phyloP scores from a whole-genome alignment of 2,797 vertebrate genomes.

The Thamnophis elegans region DNA sequence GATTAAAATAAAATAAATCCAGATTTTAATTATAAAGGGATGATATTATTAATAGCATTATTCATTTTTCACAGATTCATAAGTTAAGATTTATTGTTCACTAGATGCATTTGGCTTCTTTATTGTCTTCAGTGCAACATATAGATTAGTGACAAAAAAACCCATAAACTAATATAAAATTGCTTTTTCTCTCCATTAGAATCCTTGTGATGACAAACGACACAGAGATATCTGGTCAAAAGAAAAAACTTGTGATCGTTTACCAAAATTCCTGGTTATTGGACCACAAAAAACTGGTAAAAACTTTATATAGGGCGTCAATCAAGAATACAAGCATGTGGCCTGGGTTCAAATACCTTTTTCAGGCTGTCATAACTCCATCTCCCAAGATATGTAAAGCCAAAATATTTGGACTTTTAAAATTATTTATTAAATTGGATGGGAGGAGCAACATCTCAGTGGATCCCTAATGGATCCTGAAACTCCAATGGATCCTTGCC shows the following conservation, averaged over 20 bases:
- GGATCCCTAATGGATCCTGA: not conserved
- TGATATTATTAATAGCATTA: not conserved
- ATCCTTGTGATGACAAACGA: conserved; percentile 95
- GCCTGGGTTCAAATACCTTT: not conserved
- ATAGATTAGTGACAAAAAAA: not conserved
- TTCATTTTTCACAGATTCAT: not conserved
- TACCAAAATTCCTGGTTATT: conserved; percentile 94
- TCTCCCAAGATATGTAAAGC: not conserved
- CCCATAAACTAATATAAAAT: not conserved
- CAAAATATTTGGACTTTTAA: not conserved
- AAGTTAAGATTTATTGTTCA: not conserved
- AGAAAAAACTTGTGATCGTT: conserved; percentile 95
- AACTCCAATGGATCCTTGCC: not conserved
- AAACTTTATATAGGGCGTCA: conserved; percentile 32
- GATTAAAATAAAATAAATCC: not conserved
- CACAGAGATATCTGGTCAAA: conserved; percentile 99
- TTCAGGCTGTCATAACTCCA: not conserved
- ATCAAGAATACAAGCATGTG: not conserved
- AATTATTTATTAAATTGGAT: not conserved
- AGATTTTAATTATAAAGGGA: not conserved
- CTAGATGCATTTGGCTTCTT: not conserved
- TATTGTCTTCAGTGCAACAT: not conserved
- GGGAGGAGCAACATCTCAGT: not conserved
- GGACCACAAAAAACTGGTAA: conserved; percentile 97
- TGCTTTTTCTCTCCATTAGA: conserved; percentile 69